phyloP scores from a whole-genome alignment of 2,797 vertebrate species.

The Rhinichthys osculus region DNA sequence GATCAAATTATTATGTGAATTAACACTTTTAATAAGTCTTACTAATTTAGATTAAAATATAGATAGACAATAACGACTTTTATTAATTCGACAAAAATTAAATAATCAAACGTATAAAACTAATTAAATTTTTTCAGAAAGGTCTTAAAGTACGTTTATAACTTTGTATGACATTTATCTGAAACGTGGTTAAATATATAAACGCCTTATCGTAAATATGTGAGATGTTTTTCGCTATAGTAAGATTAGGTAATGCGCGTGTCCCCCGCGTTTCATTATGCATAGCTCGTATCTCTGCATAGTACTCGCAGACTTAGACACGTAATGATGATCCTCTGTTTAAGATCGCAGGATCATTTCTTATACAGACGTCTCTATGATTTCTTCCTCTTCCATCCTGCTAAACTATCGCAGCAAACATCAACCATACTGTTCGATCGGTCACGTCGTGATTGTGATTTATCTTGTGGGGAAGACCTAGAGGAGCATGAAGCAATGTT shows the following conservation, averaged over 20 bases:
- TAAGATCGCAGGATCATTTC: not conserved
- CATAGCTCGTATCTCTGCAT: constrained; percentile 38
- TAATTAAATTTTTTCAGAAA: not conserved
- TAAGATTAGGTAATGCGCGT: constrained; percentile 66
- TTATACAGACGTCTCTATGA: not conserved
- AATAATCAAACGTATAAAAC: not conserved
- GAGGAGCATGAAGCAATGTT: constrained; percentile 9
- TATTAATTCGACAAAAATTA: too few relatives aligned
- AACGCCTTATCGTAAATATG: constrained; percentile 63
- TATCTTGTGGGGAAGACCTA: constrained; percentile 1
- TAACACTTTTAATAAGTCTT: not conserved
- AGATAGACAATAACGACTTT: not conserved
- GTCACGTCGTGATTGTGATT: constrained; percentile 20
- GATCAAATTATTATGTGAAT: not conserved
- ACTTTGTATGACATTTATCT: not conserved
- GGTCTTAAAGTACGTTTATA: not conserved
- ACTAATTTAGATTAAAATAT: not conserved
- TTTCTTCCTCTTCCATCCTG: not conserved
- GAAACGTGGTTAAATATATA: not conserved
- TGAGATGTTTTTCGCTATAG: constrained; percentile 25
- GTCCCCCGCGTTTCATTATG: constrained; percentile 23
- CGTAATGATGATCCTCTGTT: not conserved
- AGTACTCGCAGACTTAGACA: not conserved
- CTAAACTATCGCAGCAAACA: constrained; percentile 10
- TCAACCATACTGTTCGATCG: not conserved